Evolutionary conservation across 2,797 vertebrate genomes (phyloP), one percentile per base, ranked within the genome.

Genomic region (Pogonophryne albipinna): DNA sequence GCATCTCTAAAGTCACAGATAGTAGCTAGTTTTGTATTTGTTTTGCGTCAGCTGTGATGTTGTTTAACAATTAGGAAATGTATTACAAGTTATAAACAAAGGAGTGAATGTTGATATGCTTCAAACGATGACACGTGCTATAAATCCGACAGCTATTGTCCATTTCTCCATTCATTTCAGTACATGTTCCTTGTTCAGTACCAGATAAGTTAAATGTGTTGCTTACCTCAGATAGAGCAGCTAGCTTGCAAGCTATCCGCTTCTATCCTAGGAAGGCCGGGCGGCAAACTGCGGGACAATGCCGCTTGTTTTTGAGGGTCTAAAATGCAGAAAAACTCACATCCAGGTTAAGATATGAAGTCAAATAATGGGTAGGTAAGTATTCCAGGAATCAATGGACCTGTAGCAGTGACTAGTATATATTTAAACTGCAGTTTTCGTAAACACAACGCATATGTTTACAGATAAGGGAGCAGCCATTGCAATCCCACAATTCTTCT

Each of bases 391-490:
- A 66, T 41, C 1, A 0, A 10, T 0, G 6, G 14, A 6, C 3
- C 6, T 6, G 1, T 20, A 10, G 4, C 31, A 64, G 19, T 52
- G 27, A 61, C 10, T 20, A 11, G 3, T 15, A 56, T 66, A 66
- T 15, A 17, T 34, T 63, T 64, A 66, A 46, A 72, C 19, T 1
- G 16, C 20, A 9, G n/a, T 6, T 67, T 81, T 86, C 83, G 74
- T 84, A 79, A 68, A 79, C 11, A 78, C 66, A 75, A 88, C 79
- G 90, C 84, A n/a, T 80, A 64, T 93, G 89, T 94, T 93, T 93
- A 93, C 87, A 85, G 80, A 74, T 50, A 71, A 66, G 88, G 52
- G 63, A 55, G 91, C 73, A 62, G 93, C 94, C 95, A 95, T 96
- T 93, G 78, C 89, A 63, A 87, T 91, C 94, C 92, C 93, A 93